phyloP scores from a whole-genome alignment of 2,888 invertebrate species.

The Trachelus troglodyta region DNA sequence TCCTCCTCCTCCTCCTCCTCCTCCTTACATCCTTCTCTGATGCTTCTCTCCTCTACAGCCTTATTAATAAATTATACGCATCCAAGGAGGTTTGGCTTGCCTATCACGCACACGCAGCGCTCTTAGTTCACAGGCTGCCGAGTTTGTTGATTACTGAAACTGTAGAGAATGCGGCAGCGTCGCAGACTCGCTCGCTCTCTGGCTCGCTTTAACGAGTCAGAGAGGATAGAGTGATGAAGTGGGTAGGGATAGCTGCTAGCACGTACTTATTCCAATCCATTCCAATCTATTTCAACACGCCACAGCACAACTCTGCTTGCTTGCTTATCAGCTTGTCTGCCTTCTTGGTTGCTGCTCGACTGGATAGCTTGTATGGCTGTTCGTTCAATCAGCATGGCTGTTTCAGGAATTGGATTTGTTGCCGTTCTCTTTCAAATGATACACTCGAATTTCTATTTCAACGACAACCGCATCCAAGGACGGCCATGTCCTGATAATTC shows the following conservation, averaged over 20 bases:
- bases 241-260: constrained; percentile 5
- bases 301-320: constrained; percentile 18
- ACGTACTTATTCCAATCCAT: constrained; percentile 27
- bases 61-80: constrained; percentile 56
- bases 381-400: constrained; percentile 1
- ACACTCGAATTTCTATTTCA: constrained; percentile 61
- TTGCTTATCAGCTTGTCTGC: constrained; percentile 17
- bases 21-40: neutral
- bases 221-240: constrained; percentile 5
- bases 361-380: neutral
- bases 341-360: constrained; percentile 6
- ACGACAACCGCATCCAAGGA: constrained; percentile 97
- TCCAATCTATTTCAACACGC: constrained; percentile 27
- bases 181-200: constrained; percentile 25
- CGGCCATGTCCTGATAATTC: constrained; percentile 99
- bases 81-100: constrained; percentile 51
- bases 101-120: constrained; percentile 24
- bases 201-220: constrained; percentile 3
- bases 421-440: neutral
- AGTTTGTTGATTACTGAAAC: constrained; percentile 43
- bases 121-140: constrained; percentile 36
- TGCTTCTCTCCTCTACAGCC: constrained; percentile 40
- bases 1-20: too few relatives aligned
- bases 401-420: neutral
- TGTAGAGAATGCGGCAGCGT: constrained; percentile 43